Evolutionary conservation across 2,888 invertebrate genomes (phyloP).

Genomic region (Stratiomys singularior): DNA sequence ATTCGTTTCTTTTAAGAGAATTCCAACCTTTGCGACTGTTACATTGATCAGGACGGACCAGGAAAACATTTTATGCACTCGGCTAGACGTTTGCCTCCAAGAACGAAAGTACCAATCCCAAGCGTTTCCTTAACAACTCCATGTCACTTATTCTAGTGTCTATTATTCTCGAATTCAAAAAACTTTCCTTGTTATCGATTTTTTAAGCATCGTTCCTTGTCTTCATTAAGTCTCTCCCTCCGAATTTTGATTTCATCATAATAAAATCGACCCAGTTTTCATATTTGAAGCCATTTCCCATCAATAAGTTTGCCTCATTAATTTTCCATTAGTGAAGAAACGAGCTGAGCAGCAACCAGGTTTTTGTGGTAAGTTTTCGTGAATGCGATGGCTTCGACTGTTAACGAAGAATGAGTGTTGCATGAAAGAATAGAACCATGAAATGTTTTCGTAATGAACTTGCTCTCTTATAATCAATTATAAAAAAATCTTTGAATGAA

Average conservation of each 20-base stretch:
- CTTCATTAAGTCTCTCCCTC: neutral
- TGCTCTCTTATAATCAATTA: slow-evolving; percentile 22
- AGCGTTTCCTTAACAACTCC: no score
- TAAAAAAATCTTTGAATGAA: slow-evolving; percentile 4
- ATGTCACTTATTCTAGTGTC: no score
- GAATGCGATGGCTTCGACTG: neutral
- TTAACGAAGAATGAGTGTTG: slow-evolving; percentile 11
- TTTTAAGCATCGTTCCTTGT: neutral
- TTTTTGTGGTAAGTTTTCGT: neutral
- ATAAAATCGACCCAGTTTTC: slow-evolving; percentile 29
- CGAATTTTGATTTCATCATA: slow-evolving; percentile 12
- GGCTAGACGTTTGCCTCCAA: no score
- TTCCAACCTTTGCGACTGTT: no score
- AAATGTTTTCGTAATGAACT: slow-evolving; percentile 35
- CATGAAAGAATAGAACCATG: neutral
- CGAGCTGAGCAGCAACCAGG: neutral
- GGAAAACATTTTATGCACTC: no score
- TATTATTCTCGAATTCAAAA: no score
- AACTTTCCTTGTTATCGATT: neutral
- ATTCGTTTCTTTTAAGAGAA: no score
- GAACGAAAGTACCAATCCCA: no score
- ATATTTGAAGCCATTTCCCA: slow-evolving; percentile 24
- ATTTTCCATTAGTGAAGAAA: slow-evolving; percentile 33
- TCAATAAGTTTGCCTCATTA: slow-evolving; percentile 37
- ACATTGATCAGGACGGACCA: no score